Evolutionary conservation across 2,888 invertebrate species (phyloP).

Genomic region (Mylabris sibirica): DNA sequence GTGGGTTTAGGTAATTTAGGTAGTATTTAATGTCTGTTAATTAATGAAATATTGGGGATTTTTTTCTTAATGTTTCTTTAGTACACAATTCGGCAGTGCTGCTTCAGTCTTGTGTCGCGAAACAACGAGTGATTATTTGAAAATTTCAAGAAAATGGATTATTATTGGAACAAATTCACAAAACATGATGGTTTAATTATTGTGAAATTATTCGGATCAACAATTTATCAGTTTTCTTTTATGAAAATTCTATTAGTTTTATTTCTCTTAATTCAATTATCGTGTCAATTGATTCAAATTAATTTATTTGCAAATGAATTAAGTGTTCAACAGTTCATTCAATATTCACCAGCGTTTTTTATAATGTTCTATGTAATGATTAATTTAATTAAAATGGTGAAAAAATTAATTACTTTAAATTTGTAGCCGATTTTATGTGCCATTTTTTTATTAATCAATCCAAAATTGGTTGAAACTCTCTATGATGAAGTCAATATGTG

Average conservation of each 20-base stretch:
- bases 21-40: too few species aligned
- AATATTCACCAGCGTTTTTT: background rate
- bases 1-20: too few species aligned
- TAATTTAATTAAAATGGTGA: background rate
- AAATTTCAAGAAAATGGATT: too few species aligned
- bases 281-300: background rate
- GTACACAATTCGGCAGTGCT: too few species aligned
- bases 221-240: background rate
- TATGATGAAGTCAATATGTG: background rate
- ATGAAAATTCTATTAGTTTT: background rate
- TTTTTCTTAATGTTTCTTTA: too few species aligned
- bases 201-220: background rate
- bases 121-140: too few species aligned
- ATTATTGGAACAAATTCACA: too few species aligned
- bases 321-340: background rate
- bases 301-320: background rate
- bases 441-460: background rate
- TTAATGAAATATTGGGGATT: too few species aligned
- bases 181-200: background rate
- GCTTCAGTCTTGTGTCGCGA: too few species aligned
- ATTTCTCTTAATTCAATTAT: background rate
- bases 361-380: background rate
- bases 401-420: background rate
- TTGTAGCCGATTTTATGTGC: background rate
- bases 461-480: background rate